These are phyloP conservation scores for Zelleria hepariella DNA, from an alignment of 2,888 invertebrate genomes.

Conservation along the genomic window DNA sequence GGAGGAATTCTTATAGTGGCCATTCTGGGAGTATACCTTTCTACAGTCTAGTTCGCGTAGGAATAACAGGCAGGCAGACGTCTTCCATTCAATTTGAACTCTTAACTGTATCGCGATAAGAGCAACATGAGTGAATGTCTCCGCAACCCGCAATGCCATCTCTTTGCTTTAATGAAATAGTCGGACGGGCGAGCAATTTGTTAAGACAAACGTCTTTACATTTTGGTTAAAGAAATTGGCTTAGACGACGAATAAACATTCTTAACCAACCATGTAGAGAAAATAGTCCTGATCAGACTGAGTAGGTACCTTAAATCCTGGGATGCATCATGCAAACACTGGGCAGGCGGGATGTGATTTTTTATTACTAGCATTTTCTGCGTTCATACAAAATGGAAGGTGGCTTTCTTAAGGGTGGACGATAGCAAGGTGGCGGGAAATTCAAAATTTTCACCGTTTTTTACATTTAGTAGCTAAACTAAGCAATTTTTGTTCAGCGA, in stretches of 20 bases:
- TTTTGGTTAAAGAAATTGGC: background rate
- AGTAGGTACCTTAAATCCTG: no score
- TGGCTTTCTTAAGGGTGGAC: no score
- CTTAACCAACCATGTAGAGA: background rate
- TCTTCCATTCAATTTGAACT: background rate
- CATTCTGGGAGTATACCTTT: conserved; percentile 1
- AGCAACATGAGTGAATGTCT: background rate
- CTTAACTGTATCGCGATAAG: background rate
- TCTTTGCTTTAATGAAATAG: conserved; percentile 41
- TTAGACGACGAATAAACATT: background rate
- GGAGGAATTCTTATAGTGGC: conserved; percentile 21
- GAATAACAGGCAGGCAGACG: background rate
- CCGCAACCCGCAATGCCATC: conserved; percentile 18
- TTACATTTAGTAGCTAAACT: no score
- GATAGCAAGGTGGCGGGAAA: no score
- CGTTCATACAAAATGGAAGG: no score
- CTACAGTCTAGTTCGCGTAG: background rate
- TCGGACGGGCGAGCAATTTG: conserved; percentile 23
- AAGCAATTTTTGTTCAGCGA: no score
- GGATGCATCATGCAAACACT: no score
- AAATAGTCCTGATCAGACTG: background rate
- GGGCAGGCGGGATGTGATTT: background rate
- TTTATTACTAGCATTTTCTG: no score
- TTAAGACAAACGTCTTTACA: conserved; percentile 25
- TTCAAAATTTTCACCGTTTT: no score